phyloP scores from a whole-genome alignment of 2,888 invertebrate species.

The Limenitis camilla region DNA sequence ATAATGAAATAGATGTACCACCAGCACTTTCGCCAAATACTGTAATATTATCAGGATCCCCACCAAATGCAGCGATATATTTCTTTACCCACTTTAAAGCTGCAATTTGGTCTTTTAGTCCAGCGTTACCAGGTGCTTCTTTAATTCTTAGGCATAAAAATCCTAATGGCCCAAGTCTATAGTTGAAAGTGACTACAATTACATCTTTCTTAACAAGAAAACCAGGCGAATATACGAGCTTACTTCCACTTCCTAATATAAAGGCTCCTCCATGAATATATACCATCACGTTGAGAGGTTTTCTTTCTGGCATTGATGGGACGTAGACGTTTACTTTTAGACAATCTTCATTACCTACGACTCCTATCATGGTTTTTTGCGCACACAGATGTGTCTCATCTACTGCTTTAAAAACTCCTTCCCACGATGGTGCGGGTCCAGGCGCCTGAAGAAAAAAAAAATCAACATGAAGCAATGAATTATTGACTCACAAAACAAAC shows the following conservation, averaged over 20 bases:
- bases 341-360: constrained; percentile 55
- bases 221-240: constrained; percentile 52
- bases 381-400: constrained; percentile 51
- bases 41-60: constrained; percentile 59
- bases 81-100: constrained; percentile 62
- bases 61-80: constrained; percentile 61
- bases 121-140: constrained; percentile 64
- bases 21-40: constrained; percentile 67
- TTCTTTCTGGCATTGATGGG: constrained; percentile 33
- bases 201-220: constrained; percentile 54
- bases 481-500: background rate
- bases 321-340: constrained; percentile 57
- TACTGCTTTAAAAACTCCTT: constrained; percentile 52
- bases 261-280: constrained; percentile 63
- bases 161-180: constrained; percentile 57
- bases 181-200: constrained; percentile 60
- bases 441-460: too few species aligned
- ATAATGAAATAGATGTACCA: constrained; percentile 45
- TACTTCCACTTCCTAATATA: constrained; percentile 53
- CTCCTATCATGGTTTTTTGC: constrained; percentile 38
- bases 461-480: constrained; percentile 18
- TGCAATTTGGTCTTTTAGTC: constrained; percentile 60
- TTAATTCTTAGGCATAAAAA: constrained; percentile 58
- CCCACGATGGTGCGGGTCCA: constrained; percentile 54
- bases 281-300: constrained; percentile 57